These are phyloP conservation scores for Ornithoptera priamus DNA, from an alignment of 2,888 invertebrate species.

Conservation along the genomic window DNA sequence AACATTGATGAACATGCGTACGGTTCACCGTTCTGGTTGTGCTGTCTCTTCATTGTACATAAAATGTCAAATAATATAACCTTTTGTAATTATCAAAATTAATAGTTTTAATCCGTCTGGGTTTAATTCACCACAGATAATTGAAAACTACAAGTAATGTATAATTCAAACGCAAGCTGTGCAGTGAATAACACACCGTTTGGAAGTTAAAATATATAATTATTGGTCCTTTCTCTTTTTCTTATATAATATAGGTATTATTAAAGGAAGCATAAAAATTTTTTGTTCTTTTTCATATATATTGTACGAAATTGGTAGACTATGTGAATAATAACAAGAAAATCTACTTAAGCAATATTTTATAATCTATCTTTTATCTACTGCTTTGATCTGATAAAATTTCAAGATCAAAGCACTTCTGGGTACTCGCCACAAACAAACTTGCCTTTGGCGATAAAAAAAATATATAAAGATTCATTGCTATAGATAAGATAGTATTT, in stretches of 20 bases:
- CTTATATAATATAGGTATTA: not conserved
- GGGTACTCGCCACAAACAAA: conserved; percentile 43
- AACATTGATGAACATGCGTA: no score
- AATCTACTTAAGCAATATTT: conserved; percentile 25
- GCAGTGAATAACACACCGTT: no score
- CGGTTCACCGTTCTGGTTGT: no score
- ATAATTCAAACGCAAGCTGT: no score
- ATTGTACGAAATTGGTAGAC: not conserved
- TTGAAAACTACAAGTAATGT: no score
- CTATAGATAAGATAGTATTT: conserved; percentile 24
- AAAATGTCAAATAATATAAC: no score
- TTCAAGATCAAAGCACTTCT: conserved; percentile 54
- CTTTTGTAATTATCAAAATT: no score
- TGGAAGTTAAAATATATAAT: no score
- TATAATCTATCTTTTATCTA: conserved; percentile 25
- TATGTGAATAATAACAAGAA: conserved; percentile 15
- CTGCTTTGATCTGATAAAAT: conserved; percentile 35
- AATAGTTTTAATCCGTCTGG: no score
- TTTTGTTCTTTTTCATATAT: not conserved
- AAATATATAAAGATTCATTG: conserved; percentile 30
- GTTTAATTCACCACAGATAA: no score
- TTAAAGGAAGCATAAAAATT: not conserved
- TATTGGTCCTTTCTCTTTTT: no score
- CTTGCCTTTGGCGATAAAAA: conserved; percentile 35
- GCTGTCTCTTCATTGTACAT: no score